These are phyloP conservation scores for Lanius collurio DNA, from an alignment of 2,113 vertebrate genomes.

Conservation along the genomic window DNA sequence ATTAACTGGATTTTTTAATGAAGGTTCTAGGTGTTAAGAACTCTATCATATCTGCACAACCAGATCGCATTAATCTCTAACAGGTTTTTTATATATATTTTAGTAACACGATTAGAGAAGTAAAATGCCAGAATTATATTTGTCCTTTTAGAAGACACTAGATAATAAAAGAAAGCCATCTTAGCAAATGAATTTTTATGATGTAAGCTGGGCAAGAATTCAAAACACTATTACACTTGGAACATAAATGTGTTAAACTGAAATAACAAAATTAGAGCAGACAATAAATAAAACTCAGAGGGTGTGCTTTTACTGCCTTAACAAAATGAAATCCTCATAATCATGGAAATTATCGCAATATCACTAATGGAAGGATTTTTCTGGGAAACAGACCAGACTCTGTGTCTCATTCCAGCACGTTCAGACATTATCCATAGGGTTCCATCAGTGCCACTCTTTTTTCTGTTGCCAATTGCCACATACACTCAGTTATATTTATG, in stretches of 20 bases:
- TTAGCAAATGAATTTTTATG: not conserved
- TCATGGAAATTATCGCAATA: not conserved
- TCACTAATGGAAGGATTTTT: not conserved
- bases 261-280: constrained; percentile 42
- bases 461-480: not conserved
- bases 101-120: not conserved
- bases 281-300: constrained; percentile 10
- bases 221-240: constrained; percentile 5
- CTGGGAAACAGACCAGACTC: not conserved
- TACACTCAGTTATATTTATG: not conserved
- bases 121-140: not conserved
- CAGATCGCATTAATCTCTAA: not conserved
- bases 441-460: not conserved
- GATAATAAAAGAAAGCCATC: not conserved
- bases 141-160: not conserved
- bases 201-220: constrained; percentile 29
- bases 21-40: not conserved
- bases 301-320: not conserved
- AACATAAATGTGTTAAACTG: constrained; percentile 4
- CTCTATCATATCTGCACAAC: not conserved
- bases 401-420: not conserved
- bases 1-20: not conserved
- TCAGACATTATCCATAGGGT: not conserved
- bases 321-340: not conserved
- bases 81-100: not conserved